These are phyloP conservation scores for Tetropium fuscum DNA, from an alignment of 2,888 invertebrate genomes.

Conservation along the genomic window DNA sequence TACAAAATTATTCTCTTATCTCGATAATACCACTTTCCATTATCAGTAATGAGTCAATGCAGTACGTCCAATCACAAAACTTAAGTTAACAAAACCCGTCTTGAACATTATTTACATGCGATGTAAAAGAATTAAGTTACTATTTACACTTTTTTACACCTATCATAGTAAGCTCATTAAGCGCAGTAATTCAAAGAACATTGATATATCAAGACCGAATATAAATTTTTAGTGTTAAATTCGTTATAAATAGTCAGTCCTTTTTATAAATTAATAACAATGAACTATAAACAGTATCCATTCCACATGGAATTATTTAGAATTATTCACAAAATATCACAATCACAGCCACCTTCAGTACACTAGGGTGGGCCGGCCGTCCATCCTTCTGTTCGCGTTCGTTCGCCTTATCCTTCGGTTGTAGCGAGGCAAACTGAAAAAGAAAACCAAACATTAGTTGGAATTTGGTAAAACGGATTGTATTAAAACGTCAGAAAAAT, in stretches of 20 bases:
- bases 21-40: neutral
- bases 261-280: slow-evolving; percentile 52
- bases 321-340: slow-evolving; percentile 62
- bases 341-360: slow-evolving; percentile 55
- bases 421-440: slow-evolving; percentile 58
- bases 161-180: slow-evolving; percentile 61
- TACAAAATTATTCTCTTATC: too few relatives aligned
- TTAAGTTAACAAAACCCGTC: slow-evolving; percentile 33
- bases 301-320: slow-evolving; percentile 48
- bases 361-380: slow-evolving; percentile 38
- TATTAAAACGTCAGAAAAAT: too few relatives aligned
- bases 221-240: slow-evolving; percentile 50
- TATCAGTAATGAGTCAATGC: neutral
- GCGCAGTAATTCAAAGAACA: slow-evolving; percentile 57
- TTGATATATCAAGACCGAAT: slow-evolving; percentile 58
- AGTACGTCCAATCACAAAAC: slow-evolving; percentile 7
- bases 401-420: slow-evolving; percentile 46
- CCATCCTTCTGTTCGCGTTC: slow-evolving; percentile 33
- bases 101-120: slow-evolving; percentile 25
- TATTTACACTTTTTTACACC: slow-evolving; percentile 52
- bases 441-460: slow-evolving; percentile 39
- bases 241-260: slow-evolving; percentile 58
- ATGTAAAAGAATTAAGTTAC: slow-evolving; percentile 30
- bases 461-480: neutral
- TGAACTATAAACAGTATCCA: slow-evolving; percentile 38